Evolutionary conservation across 2,888 invertebrate species (phyloP), one percentile per base, ranked within the genome.

Genomic region (Oscheius sp.): DNA sequence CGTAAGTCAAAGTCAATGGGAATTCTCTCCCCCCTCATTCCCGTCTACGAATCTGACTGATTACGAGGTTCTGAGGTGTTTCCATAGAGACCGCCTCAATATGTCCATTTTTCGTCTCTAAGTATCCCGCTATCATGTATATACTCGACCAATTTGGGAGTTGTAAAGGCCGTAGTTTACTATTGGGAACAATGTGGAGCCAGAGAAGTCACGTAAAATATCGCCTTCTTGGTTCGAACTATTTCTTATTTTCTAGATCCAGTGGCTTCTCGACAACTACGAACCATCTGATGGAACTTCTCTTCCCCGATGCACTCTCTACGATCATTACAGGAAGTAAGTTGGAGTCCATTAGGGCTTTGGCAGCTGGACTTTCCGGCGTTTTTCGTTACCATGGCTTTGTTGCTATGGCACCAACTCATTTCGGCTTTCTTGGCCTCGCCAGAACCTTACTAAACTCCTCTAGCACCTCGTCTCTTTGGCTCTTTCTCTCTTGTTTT

Each of bases 251-350:
- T 52, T n/a, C n/a, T 74, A 85, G 85, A 92, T 93, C 61, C 92
- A 93, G 88, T 98, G 97, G 97, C 90, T 98, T 84, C 90, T 95
- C 86, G 95, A 95, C 88, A 95, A 98, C 90, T 98, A 98, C 88
- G 97, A 98, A 90, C 95, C 95, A 46, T 95, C 96, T 2, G 97
- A 98, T 87, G 92, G 93, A 17, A 94, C 95, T 23, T 94, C 93
- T 64, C 86, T 95, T 69, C 96, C 96, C 1, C 91, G 97, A 46
- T 95, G 95, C 39, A 96, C 96, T 0, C 90, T 98, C 37, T 98
- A 98, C 89, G 93, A 93, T 85, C 97, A 98, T 89, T 98, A 98
- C 88, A 91, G 96, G 84, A 73, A 72, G 84, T 83, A 46, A 34
- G 75, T 67, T 27, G 20, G 42, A 55, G 27, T 57, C 25, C 17